Conservation (phyloP, 1,140 invertebrate genomes). For the Sarcophaga peregrina region DNA sequence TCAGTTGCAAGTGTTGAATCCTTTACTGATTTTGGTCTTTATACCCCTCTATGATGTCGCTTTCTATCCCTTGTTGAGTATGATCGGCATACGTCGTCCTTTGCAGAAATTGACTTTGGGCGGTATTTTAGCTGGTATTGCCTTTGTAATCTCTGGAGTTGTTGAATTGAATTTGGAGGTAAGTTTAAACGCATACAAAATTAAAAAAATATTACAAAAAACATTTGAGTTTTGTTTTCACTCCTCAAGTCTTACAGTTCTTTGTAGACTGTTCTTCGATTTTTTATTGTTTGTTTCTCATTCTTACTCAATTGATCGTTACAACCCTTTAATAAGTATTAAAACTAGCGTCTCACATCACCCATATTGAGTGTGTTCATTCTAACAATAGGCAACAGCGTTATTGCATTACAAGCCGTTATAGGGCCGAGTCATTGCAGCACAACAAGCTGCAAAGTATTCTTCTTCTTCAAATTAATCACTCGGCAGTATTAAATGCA, state of each 20-base stretch:
- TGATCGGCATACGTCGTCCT: conserved; percentile 68
- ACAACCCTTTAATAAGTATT: no score
- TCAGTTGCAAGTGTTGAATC: conserved; percentile 85
- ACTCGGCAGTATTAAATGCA: no score
- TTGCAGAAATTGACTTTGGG: conserved; percentile 75
- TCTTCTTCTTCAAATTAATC: no score
- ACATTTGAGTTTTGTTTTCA: no score
- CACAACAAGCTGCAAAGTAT: no score
- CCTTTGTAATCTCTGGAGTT: conserved; percentile 89
- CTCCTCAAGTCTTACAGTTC: neutral
- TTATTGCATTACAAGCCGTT: no score
- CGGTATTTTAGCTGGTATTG: conserved; percentile 82
- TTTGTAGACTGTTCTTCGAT: neutral
- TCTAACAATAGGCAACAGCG: no score
- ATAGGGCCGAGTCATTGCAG: no score
- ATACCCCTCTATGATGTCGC: conserved; percentile 83
- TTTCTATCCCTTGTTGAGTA: conserved; percentile 74
- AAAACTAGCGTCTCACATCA: no score
- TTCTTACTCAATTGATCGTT: no score
- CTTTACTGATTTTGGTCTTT: conserved; percentile 79
- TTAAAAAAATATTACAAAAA: no score
- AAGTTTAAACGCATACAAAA: conserved; percentile 43
- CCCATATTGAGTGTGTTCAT: no score
- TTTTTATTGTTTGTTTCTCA: neutral
- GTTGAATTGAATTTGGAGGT: conserved; percentile 83